Evolutionary conservation across 2,113 vertebrate species (phyloP).

Genomic region (Tachycineta bicolor): DNA sequence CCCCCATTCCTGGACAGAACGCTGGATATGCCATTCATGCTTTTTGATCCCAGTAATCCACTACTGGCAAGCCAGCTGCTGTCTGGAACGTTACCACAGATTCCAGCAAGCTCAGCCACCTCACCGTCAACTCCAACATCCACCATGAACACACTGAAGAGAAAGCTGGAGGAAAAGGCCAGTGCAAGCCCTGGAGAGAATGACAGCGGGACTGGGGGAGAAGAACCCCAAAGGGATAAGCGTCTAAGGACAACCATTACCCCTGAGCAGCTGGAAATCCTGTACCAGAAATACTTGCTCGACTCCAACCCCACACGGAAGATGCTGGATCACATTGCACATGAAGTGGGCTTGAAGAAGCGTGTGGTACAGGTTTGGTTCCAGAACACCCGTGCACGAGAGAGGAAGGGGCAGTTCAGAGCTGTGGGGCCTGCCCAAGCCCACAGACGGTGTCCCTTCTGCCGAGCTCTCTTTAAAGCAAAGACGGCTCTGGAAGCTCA

Average conservation of each 20-base stretch:
- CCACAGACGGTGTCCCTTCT: constrained; percentile 95
- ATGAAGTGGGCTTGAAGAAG: constrained; percentile 98
- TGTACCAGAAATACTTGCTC: constrained; percentile 97
- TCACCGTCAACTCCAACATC: constrained; percentile 94
- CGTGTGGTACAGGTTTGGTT: constrained; percentile 99
- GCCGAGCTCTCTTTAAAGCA: constrained; percentile 96
- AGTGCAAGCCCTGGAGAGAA: constrained; percentile 95
- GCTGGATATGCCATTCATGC: constrained; percentile 97
- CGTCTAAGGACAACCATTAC: constrained; percentile 98
- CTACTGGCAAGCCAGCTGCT: constrained; percentile 94
- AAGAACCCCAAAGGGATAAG: constrained; percentile 97
- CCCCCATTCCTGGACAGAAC: constrained; percentile 95
- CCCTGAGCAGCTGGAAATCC: constrained; percentile 95
- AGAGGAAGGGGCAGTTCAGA: constrained; percentile 97
- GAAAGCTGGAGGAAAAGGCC: constrained; percentile 97
- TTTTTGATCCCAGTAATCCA: constrained; percentile 97
- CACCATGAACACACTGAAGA: constrained; percentile 96
- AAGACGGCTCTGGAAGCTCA: constrained; percentile 98
- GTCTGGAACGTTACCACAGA: constrained; percentile 91
- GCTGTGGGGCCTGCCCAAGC: constrained; percentile 96
- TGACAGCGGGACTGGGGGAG: constrained; percentile 93
- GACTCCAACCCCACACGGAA: constrained; percentile 98
- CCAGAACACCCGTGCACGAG: constrained; percentile 96
- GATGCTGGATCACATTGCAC: constrained; percentile 98
- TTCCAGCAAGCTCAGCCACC: constrained; percentile 91